A percentile compares a stretch with the other conserved stretches of the same genome.
Evolutionary conservation across 2,888 invertebrate genomes (phyloP).

Genomic region (Amblyjoppa proteus): DNA sequence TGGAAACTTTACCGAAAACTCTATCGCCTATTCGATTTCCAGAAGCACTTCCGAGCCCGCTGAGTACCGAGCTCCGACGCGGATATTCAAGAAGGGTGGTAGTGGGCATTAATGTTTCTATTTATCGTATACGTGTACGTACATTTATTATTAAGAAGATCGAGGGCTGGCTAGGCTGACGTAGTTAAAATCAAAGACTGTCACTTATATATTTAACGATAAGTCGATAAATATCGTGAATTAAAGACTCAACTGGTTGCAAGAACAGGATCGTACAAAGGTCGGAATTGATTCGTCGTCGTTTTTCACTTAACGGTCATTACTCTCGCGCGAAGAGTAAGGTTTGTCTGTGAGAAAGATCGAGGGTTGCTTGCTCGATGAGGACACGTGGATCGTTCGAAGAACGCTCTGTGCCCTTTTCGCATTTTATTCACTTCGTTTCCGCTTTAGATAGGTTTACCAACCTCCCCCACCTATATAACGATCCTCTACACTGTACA

Average conservation of each 20-base stretch:
- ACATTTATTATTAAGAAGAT: too few relatives aligned
- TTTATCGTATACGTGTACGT: not conserved
- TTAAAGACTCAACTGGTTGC: not conserved
- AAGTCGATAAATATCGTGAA: not conserved
- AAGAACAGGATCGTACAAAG: not conserved
- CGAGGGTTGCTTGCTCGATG: slow-evolving; percentile 27
- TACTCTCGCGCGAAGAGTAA: not conserved
- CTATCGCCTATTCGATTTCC: not conserved
- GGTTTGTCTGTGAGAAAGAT: slow-evolving; percentile 15
- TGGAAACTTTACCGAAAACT: not conserved
- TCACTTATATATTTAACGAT: not conserved
- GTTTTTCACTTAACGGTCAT: not conserved
- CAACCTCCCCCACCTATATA: not conserved
- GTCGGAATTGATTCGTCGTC: not conserved
- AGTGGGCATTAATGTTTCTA: not conserved
- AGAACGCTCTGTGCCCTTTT: slow-evolving; percentile 29
- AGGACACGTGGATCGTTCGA: slow-evolving; percentile 52
- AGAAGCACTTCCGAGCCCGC: not conserved
- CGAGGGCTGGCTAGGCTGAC: too few relatives aligned
- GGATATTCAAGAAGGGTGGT: not conserved
- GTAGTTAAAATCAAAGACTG: too few relatives aligned
- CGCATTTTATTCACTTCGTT: slow-evolving; percentile 64
- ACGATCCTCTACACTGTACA: slow-evolving; percentile 45
- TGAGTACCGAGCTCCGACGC: not conserved
- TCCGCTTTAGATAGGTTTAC: slow-evolving; percentile 44